Conservation (phyloP, 2,888 invertebrate genomes). For the Xanthorhoe designata region DNA sequence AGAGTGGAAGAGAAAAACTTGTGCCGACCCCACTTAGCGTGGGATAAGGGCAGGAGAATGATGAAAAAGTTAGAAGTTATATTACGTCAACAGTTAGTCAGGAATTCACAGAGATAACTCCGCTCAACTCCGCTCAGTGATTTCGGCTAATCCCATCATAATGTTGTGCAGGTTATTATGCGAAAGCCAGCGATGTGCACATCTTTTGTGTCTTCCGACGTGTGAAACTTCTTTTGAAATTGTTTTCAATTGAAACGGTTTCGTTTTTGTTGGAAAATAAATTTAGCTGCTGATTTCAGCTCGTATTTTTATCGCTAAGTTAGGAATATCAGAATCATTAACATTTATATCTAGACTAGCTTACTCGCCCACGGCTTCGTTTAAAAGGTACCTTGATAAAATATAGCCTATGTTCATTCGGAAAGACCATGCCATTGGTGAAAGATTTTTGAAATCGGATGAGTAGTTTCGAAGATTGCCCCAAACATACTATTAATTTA, state of each 20-base stretch:
- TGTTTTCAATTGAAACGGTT: constrained; percentile 1
- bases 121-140: constrained; percentile 29
- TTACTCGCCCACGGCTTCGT: too few species aligned
- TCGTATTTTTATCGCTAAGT: background rate
- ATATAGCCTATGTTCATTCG: too few species aligned
- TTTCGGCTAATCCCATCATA: constrained; percentile 36
- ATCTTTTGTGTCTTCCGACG: constrained; percentile 16
- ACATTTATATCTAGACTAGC: too few species aligned
- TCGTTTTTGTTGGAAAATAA: background rate
- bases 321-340: too few species aligned
- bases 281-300: background rate
- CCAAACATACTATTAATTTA: too few species aligned
- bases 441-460: too few species aligned
- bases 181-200: constrained; percentile 25
- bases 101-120: constrained; percentile 9
- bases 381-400: too few species aligned
- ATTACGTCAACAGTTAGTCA: background rate
- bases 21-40: too few species aligned
- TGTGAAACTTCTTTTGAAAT: constrained; percentile 22
- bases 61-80: background rate
- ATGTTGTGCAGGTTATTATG: constrained; percentile 30
- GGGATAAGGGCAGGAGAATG: too few species aligned
- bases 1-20: too few species aligned
- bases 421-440: too few species aligned
- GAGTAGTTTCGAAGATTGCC: too few species aligned